Conservation (phyloP, 2,113 vertebrate species). For the Odontophorus gujanensis region DNA sequence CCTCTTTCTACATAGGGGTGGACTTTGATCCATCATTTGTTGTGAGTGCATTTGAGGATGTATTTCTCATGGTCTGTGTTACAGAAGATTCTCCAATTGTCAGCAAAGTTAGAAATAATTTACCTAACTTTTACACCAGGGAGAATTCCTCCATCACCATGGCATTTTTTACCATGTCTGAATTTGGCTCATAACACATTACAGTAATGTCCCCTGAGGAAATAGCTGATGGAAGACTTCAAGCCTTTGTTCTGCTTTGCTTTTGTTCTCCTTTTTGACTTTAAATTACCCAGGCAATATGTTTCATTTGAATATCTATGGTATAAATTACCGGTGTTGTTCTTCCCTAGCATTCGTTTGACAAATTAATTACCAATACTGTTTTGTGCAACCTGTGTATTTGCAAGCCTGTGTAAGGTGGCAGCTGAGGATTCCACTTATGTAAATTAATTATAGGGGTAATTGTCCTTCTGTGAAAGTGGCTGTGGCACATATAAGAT, state of each 20-base stretch:
- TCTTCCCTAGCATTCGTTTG: constrained; percentile 46
- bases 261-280: neutral
- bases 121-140: neutral
- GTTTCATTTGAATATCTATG: constrained; percentile 60
- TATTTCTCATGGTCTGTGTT: neutral
- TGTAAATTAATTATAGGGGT: constrained; percentile 49
- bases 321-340: constrained; percentile 53
- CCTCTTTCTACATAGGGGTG: neutral
- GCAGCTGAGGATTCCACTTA: constrained; percentile 26
- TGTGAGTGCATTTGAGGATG: neutral
- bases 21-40: neutral
- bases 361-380: constrained; percentile 54
- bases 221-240: neutral
- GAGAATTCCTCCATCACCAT: neutral
- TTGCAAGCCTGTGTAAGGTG: constrained; percentile 14
- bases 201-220: neutral
- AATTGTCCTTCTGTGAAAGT: constrained; percentile 18
- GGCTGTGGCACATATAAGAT: neutral
- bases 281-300: constrained; percentile 19
- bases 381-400: neutral
- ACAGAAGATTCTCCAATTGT: neutral
- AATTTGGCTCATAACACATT: neutral
- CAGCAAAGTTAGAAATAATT: neutral
- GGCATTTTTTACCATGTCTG: neutral
- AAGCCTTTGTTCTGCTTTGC: constrained; percentile 13